Evolutionary conservation across 2,113 vertebrate genomes (phyloP).

Genomic region (Paradoxurus hermaphroditus): DNA sequence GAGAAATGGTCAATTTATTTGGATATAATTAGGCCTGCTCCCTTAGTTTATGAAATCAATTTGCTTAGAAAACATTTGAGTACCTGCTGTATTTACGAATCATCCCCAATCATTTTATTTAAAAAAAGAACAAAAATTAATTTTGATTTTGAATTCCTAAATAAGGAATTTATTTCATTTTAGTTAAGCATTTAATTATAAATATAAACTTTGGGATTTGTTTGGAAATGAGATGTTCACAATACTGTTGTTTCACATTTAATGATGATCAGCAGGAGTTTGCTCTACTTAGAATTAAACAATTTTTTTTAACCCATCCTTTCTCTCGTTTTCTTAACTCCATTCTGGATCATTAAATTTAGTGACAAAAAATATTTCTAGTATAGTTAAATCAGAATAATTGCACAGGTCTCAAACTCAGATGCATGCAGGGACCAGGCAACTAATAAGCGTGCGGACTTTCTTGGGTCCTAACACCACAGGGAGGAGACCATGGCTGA

Average conservation of each 20-base stretch:
- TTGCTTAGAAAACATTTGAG: conserved; percentile 3
- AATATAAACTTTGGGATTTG: background rate
- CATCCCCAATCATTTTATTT: background rate
- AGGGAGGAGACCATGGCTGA: background rate
- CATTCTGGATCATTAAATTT: background rate
- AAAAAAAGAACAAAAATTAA: background rate
- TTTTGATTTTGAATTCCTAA: conserved; percentile 22
- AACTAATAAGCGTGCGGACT: background rate
- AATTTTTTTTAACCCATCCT: background rate
- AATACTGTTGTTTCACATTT: background rate
- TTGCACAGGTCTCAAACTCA: background rate
- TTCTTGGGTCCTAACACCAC: background rate
- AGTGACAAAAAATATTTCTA: background rate
- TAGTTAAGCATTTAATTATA: background rate
- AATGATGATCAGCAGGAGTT: background rate
- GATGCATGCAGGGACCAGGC: background rate
- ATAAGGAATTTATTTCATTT: too few species aligned
- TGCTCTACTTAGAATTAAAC: background rate
- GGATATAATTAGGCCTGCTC: background rate
- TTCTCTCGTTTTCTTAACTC: background rate
- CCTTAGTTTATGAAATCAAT: background rate
- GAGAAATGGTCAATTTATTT: conserved; percentile 10
- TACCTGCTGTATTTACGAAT: background rate
- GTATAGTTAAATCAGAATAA: background rate
- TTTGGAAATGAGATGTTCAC: conserved; percentile 14